Evolutionary conservation across 2,113 vertebrate genomes (phyloP).

Genomic region (Bungarus multicinctus): DNA sequence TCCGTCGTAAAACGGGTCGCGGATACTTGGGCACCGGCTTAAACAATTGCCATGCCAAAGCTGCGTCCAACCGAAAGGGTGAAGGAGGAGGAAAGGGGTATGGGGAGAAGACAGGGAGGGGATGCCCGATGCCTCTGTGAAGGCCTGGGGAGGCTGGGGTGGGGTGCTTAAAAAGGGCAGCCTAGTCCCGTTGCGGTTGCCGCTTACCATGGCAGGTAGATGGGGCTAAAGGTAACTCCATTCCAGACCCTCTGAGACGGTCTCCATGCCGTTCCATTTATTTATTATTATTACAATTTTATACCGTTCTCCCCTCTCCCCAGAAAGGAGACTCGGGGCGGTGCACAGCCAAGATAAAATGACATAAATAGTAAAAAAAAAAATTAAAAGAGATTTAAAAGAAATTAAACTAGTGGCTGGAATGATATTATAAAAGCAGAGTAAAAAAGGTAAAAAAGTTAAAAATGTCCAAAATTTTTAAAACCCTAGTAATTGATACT

Average conservation of each 20-base stretch:
- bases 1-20: not conserved
- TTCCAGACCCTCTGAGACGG: conserved; percentile 65
- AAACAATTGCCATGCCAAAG: conserved; percentile 31
- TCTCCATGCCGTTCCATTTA: conserved; percentile 73
- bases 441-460: no score
- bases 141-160: conserved; percentile 23
- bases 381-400: no score
- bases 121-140: conserved; percentile 39
- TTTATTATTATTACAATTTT: no score
- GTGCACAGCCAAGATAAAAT: no score
- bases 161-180: conserved; percentile 54
- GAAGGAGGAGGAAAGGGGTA: not conserved
- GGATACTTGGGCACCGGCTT: not conserved
- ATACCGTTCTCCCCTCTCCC: no score
- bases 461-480: no score
- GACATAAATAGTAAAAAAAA: no score
- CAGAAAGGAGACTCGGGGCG: no score
- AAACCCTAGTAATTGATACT: no score
- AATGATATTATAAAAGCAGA: no score
- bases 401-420: no score
- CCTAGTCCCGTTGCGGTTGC: conserved; percentile 63
- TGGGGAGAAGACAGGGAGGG: not conserved
- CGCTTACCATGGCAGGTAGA: conserved; percentile 71
- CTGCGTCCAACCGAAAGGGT: conserved; percentile 51
- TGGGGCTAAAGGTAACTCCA: conserved; percentile 69